Evolutionary conservation across 2,797 vertebrate species (phyloP), one percentile per base, ranked within the genome.

Genomic region (Cuniculus paca): DNA sequence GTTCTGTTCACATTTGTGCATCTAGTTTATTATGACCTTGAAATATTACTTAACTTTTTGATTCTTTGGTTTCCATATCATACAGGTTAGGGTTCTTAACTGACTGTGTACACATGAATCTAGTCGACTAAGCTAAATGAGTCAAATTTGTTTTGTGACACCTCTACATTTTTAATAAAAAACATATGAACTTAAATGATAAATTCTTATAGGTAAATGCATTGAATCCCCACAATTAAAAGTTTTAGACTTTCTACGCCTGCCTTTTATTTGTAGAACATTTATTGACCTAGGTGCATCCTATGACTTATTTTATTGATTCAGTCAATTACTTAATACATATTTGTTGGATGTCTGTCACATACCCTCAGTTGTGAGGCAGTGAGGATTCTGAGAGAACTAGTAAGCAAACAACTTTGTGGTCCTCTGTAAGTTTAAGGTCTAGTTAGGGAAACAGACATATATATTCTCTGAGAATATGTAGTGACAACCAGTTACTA

Each of bases 1-100:
- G 19, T 81, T 95, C 78, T 95, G 68, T 92, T 94, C 79, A 75
- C 50, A 50, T 93, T 88, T 96, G 86, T 85, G 12, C n/a, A 58
- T 88, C 48, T 95, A n/a, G 14, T 91, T 95, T 78, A 74, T 93
- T 85, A 39, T 82, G 79, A 85, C 89, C 48, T 90, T 96, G 82
- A 88, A 81, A 82, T 65, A 17, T 80, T 90, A 63, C 2, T 10
- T 83, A 79, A 92, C 34, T 58, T 94, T 96, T 90, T 90, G 54
- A 9, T 93, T 89, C 31, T 45, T 42, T 68, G 75, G 75, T 92
- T 92, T 78, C n/a, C 39, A 24, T 60, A 74, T 88, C 58, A 58
- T 70, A 68, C 78, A 75, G 12, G 52, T 75, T 90, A 34, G 89
- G 42, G 24, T 72, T 87, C 52, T 96, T 94, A 94, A 88, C 50